These are phyloP conservation scores for Embidobia sp. DNA, from an alignment of 2,888 invertebrate genomes.

Conservation along the genomic window DNA sequence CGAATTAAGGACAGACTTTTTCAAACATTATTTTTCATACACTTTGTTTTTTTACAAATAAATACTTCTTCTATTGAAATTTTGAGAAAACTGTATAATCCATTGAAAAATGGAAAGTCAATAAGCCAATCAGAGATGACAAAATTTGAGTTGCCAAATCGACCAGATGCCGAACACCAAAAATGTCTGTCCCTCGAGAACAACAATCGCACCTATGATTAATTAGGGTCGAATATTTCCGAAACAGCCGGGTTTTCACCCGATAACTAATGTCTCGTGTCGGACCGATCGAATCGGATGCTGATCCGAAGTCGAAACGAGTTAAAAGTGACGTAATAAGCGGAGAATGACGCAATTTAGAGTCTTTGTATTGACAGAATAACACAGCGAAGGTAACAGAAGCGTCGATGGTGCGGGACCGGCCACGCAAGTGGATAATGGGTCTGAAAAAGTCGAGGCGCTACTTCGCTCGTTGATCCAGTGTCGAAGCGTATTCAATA, in stretches of 20 bases:
- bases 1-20: too few relatives aligned
- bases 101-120: too few relatives aligned
- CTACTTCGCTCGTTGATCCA: constrained; percentile 65
- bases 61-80: too few relatives aligned
- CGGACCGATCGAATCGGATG: constrained; percentile 11
- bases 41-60: too few relatives aligned
- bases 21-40: too few relatives aligned
- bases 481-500: constrained; percentile 64
- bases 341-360: constrained; percentile 41
- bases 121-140: too few relatives aligned
- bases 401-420: constrained; percentile 24
- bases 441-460: constrained; percentile 77
- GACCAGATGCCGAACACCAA: too few relatives aligned
- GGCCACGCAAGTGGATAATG: constrained; percentile 43
- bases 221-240: constrained; percentile 25
- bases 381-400: constrained; percentile 14
- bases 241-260: constrained; percentile 15
- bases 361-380: constrained; percentile 29
- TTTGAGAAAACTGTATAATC: too few relatives aligned
- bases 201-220: neutral
- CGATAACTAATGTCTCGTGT: constrained; percentile 12
- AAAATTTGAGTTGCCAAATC: too few relatives aligned
- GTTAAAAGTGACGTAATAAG: constrained; percentile 38
- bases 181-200: too few relatives aligned
- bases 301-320: constrained; percentile 16